Evolutionary conservation across 2,888 invertebrate species (phyloP).

Genomic region (Strigamia maritima): DNA sequence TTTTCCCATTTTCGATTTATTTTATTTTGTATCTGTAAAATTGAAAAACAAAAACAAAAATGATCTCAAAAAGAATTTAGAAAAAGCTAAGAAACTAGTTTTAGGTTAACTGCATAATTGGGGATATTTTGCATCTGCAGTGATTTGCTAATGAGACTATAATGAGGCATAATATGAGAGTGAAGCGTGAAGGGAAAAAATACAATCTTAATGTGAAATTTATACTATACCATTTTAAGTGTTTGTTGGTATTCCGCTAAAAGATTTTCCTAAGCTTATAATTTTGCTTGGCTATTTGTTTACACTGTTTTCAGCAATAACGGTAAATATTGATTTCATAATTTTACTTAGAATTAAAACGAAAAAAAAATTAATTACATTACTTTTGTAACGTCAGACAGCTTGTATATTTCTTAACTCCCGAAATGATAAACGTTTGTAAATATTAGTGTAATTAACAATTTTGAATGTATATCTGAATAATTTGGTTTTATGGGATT

Average conservation of each 20-base stretch:
- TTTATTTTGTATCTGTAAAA: neutral
- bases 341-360: neutral
- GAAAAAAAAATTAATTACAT: neutral
- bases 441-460: conserved; percentile 30
- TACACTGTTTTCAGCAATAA: conserved; percentile 11
- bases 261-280: neutral
- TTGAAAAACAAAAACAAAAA: neutral
- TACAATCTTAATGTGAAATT: conserved; percentile 7
- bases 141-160: conserved; percentile 20
- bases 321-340: neutral
- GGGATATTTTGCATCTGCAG: conserved; percentile 1
- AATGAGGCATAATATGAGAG: conserved; percentile 23
- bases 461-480: conserved; percentile 31
- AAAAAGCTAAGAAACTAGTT: conserved; percentile 17
- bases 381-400: conserved; percentile 16
- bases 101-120: conserved; percentile 29
- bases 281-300: neutral
- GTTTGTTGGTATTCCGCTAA: neutral
- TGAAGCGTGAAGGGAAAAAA: neutral
- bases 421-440: neutral
- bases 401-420: conserved; percentile 30
- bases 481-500: conserved; percentile 24
- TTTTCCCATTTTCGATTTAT: neutral
- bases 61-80: conserved; percentile 22
- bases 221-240: conserved; percentile 5